A percentile compares a stretch with the other conserved stretches of the same genome.
phyloP scores from a whole-genome alignment of 2,113 vertebrate genomes.

The Catagonus wagneri region DNA sequence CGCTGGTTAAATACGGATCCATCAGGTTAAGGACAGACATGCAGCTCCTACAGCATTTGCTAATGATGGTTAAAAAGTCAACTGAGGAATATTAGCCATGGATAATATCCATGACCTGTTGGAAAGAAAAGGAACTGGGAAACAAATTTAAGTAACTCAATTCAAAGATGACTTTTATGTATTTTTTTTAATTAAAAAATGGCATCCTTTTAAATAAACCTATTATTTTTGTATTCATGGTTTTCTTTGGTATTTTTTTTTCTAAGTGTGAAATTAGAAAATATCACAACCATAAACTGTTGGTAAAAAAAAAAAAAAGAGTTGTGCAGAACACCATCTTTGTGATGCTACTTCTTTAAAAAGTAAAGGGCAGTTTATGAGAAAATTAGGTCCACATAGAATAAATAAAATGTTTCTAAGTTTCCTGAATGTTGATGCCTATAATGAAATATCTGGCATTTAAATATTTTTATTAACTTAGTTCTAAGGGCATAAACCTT shows the following conservation, averaged over 20 bases:
- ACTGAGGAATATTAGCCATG: background rate
- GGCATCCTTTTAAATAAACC: background rate
- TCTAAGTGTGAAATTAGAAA: conserved; percentile 16
- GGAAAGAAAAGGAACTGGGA: background rate
- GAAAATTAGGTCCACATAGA: background rate
- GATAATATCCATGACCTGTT: background rate
- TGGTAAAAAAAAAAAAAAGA: background rate
- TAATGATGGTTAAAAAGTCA: background rate
- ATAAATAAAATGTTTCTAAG: conserved; percentile 53
- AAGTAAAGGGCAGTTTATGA: background rate
- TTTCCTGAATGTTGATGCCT: background rate
- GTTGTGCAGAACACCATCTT: background rate
- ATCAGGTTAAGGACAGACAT: background rate
- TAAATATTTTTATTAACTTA: conserved; percentile 31
- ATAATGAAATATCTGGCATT: conserved; percentile 24
- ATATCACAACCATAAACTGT: background rate
- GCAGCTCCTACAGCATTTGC: background rate
- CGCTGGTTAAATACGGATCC: conserved; percentile 3
- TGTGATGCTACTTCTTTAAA: background rate
- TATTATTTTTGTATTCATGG: background rate
- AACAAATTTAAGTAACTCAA: background rate
- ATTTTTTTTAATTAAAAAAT: background rate
- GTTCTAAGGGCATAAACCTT: background rate
- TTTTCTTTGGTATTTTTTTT: conserved; percentile 8
- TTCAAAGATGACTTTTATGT: background rate